Percentiles rank a stretch among this genome's conserved stretches.
These are phyloP conservation scores for Aspidapion aeneum DNA, from an alignment of 2,888 invertebrate species.

Conservation along the genomic window DNA sequence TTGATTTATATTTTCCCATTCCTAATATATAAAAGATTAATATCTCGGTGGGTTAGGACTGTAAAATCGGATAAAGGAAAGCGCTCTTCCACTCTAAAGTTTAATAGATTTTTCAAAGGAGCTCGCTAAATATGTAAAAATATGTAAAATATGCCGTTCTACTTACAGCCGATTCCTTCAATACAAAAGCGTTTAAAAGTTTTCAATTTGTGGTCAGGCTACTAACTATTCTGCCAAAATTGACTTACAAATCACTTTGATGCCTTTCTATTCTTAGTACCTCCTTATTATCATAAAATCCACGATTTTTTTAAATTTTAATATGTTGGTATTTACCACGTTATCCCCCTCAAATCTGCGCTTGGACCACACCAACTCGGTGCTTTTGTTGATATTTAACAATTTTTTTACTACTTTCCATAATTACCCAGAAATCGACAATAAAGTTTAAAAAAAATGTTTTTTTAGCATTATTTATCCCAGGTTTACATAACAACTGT, in stretches of 20 bases:
- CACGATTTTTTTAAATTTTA: too few species aligned
- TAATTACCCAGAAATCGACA: too few species aligned
- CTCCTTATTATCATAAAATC: too few species aligned
- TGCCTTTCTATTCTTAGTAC: too few species aligned
- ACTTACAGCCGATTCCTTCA: not conserved
- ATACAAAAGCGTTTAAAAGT: not conserved
- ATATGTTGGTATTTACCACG: too few species aligned
- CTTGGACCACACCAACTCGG: too few species aligned
- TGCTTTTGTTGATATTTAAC: too few species aligned
- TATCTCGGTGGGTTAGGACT: not conserved
- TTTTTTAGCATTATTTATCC: too few species aligned
- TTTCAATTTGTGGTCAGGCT: not conserved
- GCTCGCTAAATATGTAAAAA: constrained; percentile 12
- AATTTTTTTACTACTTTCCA: too few species aligned
- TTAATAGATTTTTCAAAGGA: not conserved
- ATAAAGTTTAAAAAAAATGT: too few species aligned
- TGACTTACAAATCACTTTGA: not conserved
- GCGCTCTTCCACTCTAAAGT: not conserved
- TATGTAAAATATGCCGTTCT: constrained; percentile 9
- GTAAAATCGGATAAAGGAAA: not conserved
- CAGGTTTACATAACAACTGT: too few species aligned
- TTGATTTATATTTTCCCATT: not conserved
- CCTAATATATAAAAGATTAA: not conserved
- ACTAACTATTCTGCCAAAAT: not conserved
- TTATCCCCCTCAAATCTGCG: too few species aligned